Evolutionary conservation across 53 echinoderm and acorn worm genomes (phyloP).

Genomic region (Antedon mediterranea): DNA sequence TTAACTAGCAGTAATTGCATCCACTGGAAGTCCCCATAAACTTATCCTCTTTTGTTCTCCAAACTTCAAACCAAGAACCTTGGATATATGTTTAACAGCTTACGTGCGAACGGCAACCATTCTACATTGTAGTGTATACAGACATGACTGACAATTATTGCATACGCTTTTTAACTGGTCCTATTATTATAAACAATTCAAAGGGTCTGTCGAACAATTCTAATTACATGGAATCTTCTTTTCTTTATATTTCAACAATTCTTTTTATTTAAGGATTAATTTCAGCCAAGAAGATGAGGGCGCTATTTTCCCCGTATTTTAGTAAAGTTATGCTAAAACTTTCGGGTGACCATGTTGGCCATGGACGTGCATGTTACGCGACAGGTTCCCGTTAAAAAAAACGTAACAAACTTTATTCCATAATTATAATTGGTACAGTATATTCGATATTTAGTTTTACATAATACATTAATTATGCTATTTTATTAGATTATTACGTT

Average conservation of each 20-base stretch:
- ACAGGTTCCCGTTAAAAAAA: not conserved
- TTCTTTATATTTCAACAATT: not conserved
- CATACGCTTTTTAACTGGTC: not conserved
- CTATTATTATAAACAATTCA: not conserved
- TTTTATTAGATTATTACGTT: not conserved
- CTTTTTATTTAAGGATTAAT: not conserved
- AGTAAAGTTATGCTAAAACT: not conserved
- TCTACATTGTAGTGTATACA: not conserved
- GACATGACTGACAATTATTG: not conserved
- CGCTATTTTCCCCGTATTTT: not conserved
- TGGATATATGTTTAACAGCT: not conserved
- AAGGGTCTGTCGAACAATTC: not conserved
- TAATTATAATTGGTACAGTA: too few relatives aligned
- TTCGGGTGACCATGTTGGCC: not conserved
- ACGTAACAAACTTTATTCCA: too few relatives aligned
- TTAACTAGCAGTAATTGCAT: not conserved
- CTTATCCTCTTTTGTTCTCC: not conserved
- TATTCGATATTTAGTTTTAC: too few relatives aligned
- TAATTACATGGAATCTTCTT: not conserved
- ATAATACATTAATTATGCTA: not conserved
- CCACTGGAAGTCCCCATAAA: not conserved
- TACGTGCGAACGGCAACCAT: not conserved
- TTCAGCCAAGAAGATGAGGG: not conserved
- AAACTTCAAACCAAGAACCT: not conserved
- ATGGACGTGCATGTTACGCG: not conserved